phyloP scores from a whole-genome alignment of 92 coral and sea anemone genomes.

The Montipora capitata region DNA sequence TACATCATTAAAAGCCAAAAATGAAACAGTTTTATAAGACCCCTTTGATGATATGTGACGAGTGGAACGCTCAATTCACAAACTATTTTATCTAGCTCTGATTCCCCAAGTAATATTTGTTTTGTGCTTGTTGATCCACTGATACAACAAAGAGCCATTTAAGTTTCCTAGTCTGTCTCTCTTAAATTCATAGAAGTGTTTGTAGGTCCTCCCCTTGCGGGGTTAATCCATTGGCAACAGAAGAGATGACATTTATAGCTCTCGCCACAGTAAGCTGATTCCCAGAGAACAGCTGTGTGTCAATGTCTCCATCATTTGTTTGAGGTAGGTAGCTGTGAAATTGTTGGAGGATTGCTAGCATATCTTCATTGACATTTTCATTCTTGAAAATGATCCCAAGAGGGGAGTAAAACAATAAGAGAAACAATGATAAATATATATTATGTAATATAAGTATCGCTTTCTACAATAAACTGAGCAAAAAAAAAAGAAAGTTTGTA shows the following conservation, averaged over 20 bases:
- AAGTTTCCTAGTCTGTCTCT: constrained; percentile 42
- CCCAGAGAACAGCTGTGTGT: constrained; percentile 59
- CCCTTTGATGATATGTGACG: background rate
- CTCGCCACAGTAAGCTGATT: constrained; percentile 62
- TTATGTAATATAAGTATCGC: background rate
- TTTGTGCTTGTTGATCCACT: constrained; percentile 62
- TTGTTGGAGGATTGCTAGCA: constrained; percentile 57
- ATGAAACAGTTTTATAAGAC: background rate
- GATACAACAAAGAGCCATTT: constrained; percentile 36
- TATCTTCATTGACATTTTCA: constrained; percentile 64
- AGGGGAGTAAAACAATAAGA: constrained; percentile 11
- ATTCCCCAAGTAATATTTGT: constrained; percentile 40
- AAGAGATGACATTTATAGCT: constrained; percentile 65
- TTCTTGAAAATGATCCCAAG: constrained; percentile 63
- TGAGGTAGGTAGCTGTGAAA: constrained; percentile 60
- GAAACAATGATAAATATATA: background rate
- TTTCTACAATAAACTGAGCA: background rate
- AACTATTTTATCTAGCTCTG: constrained; percentile 24
- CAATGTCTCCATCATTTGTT: constrained; percentile 27
- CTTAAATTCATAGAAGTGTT: constrained; percentile 36
- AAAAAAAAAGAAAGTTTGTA: background rate
- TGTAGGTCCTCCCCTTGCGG: constrained; percentile 55
- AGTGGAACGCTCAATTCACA: background rate
- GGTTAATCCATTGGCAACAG: constrained; percentile 75
- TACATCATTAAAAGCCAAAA: constrained; percentile 6